Evolutionary conservation across 2,797 vertebrate species (phyloP).

Genomic region (Lagocephalus sceleratus): DNA sequence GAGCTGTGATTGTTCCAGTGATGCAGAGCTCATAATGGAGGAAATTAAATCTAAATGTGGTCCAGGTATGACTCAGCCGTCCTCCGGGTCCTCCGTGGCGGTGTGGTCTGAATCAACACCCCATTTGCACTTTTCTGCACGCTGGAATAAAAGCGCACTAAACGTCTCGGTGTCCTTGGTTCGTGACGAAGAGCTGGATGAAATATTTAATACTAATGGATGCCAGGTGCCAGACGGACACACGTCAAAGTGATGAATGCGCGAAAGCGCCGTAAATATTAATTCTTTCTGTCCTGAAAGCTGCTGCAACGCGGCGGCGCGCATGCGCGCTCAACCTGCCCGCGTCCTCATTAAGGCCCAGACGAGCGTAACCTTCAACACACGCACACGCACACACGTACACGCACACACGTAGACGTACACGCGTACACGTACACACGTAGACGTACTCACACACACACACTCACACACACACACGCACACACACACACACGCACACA

Average conservation of each 20-base stretch:
- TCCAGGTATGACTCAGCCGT: conserved; percentile 46
- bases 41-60: conserved; percentile 39
- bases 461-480: conserved; percentile 2
- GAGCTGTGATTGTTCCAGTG: neutral
- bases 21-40: conserved; percentile 28
- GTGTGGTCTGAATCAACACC: conserved; percentile 58
- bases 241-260: conserved; percentile 79
- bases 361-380: conserved; percentile 68
- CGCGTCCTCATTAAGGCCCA: conserved; percentile 76
- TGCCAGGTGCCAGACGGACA: conserved; percentile 73
- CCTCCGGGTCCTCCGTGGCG: conserved; percentile 18
- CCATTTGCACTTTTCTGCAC: conserved; percentile 54
- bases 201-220: conserved; percentile 75
- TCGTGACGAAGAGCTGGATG: conserved; percentile 51
- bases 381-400: conserved; percentile 5
- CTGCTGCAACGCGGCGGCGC: conserved; percentile 63
- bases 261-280: conserved; percentile 76
- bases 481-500: no score
- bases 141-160: conserved; percentile 36
- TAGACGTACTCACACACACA: conserved; percentile 10
- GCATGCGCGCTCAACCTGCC: conserved; percentile 73
- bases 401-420: neutral
- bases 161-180: conserved; percentile 32
- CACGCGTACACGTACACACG: no score
- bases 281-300: conserved; percentile 64